Evolutionary conservation across 2,797 vertebrate genomes (phyloP), one percentile per base, ranked within the genome.

Genomic region (Microcaecilia unicolor): DNA sequence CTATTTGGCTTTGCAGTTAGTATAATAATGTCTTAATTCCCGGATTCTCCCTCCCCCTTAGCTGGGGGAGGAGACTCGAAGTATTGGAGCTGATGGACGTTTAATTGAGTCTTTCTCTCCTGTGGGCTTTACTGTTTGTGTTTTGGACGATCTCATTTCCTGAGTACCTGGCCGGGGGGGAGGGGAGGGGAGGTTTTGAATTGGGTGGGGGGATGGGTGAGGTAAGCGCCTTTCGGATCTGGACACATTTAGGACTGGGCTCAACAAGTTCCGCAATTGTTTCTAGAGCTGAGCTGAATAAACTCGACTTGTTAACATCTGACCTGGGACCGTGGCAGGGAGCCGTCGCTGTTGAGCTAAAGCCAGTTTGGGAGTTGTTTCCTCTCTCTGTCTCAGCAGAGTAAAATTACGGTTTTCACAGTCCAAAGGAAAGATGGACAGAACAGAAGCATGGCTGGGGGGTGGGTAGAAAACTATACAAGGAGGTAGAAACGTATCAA

Each of bases 271-370:
- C 44, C 37, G 17, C 18, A n/a, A 31, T 54, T 55, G 62, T 36
- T 59, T 48, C 31, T 30, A 41, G 42, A 37, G 35, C 31, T 48
- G 42, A 37, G 35, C 31, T 48, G 29, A 45, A 43, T 63, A 45
- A 53, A 18, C 31, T 27, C 23, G 20, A 18, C 40, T 27, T 51
- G 19, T 58, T 66, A 57, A 59, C 62, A 57, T 67, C 45, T 59
- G 61, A 69, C 55, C 52, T 42, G 36, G 40, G 20, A 11, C 55
- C 31, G 23, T 15, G 34, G 48, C 25, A 20, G 47, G 11, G 26
- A 15, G 20, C 35, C 1, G 37, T 15, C 25, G 27, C 31, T 26
- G 41, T 37, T 33, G 38, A 43, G 3, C 26, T 22, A 23, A 41
- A 35, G 29, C 48, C n/a, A n/a, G n/a, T n/a, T n/a, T n/a, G n/a